These are phyloP conservation scores for Hoplias malabaricus DNA, from an alignment of 2,113 vertebrate genomes.

Conservation along the genomic window DNA sequence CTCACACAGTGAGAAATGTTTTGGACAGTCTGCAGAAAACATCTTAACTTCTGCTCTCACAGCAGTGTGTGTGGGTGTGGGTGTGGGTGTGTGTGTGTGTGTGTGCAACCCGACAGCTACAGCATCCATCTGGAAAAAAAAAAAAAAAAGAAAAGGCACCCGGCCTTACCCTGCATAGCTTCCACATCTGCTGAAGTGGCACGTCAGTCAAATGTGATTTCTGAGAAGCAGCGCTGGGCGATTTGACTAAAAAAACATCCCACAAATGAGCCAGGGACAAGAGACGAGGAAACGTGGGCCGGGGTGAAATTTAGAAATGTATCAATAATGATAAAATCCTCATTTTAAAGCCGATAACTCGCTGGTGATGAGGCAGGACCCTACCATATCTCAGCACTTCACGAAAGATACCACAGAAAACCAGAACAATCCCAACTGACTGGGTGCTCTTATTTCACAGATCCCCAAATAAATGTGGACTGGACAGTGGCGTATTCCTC, in stretches of 20 bases:
- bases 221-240: neutral
- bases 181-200: neutral
- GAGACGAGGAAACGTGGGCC: neutral
- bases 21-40: neutral
- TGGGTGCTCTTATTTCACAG: too few relatives aligned
- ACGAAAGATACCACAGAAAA: too few relatives aligned
- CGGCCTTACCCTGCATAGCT: neutral
- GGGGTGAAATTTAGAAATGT: neutral
- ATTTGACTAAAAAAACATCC: constrained; percentile 13
- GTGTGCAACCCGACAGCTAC: neutral
- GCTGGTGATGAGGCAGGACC: too few relatives aligned
- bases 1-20: too few relatives aligned
- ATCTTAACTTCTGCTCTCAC: neutral
- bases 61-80: neutral
- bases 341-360: too few relatives aligned
- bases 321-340: too few relatives aligned
- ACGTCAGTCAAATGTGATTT: neutral
- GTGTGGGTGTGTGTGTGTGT: too few relatives aligned
- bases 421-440: too few relatives aligned
- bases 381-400: too few relatives aligned
- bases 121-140: neutral
- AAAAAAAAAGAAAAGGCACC: neutral
- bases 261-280: neutral
- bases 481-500: too few relatives aligned
- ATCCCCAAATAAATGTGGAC: too few relatives aligned